phyloP scores from a whole-genome alignment of 2,797 vertebrate species.

The Acrossocheilus fasciatus region DNA sequence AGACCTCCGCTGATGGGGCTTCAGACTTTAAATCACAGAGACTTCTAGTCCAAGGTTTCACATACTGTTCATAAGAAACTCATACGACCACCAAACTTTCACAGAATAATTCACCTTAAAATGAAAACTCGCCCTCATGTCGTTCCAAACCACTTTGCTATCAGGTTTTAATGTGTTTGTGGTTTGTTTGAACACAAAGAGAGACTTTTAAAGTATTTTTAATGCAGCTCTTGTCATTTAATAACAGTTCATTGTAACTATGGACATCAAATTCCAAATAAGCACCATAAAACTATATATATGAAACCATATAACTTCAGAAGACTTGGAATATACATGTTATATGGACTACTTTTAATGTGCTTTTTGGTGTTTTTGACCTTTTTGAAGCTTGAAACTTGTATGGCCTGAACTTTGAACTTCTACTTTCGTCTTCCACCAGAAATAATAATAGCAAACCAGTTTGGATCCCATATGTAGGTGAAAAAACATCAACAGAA shows the following conservation, averaged over 20 bases:
- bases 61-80: background rate
- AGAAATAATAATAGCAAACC: background rate
- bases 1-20: background rate
- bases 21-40: background rate
- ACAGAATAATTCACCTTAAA: background rate
- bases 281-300: background rate
- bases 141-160: background rate
- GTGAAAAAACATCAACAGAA: background rate
- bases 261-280: background rate
- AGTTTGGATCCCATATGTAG: background rate
- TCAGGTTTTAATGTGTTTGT: background rate
- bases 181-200: background rate
- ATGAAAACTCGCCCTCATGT: background rate
- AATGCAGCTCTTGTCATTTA: background rate
- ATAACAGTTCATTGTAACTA: background rate
- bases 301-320: background rate
- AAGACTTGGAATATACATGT: background rate
- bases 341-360: background rate
- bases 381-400: background rate
- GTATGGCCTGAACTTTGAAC: background rate
- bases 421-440: background rate
- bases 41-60: slow-evolving; percentile 3
- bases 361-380: background rate
- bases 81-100: background rate
- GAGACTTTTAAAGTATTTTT: background rate